Percentiles rank a stretch among this genome's conserved stretches.
phyloP scores from a whole-genome alignment of 2,888 invertebrate genomes.

The Belgica antarctica region DNA sequence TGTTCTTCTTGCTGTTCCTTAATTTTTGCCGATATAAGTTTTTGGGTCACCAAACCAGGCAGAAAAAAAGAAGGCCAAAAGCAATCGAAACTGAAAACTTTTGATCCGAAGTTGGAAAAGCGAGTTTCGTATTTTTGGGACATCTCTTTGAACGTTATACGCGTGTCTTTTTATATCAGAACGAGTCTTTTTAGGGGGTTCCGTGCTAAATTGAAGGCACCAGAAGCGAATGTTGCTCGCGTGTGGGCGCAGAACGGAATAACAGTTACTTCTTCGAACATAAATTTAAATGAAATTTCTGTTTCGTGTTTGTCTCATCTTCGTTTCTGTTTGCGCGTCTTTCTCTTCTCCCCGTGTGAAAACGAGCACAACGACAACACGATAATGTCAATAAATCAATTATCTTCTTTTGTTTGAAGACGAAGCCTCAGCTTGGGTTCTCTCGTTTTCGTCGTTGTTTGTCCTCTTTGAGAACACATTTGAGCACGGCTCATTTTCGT shows the following conservation, averaged over 20 bases:
- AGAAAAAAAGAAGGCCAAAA: not conserved
- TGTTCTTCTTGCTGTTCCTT: not conserved
- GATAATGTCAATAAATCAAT: slow-evolving; percentile 10
- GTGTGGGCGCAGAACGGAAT: slow-evolving; percentile 6
- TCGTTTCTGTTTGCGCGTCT: not conserved
- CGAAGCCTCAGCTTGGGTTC: not conserved
- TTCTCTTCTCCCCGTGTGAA: not conserved
- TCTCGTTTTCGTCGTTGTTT: not conserved
- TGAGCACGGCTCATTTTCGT: not conserved
- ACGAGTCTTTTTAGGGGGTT: too few species aligned
- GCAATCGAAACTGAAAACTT: not conserved
- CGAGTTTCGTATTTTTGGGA: too few species aligned
- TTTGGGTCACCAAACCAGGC: not conserved
- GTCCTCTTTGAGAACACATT: too few species aligned
- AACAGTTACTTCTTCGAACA: not conserved
- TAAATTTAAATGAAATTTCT: not conserved
- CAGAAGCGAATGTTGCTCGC: too few species aligned
- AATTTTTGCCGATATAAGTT: slow-evolving; percentile 2
- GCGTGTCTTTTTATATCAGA: too few species aligned
- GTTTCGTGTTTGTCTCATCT: not conserved
- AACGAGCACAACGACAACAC: not conserved
- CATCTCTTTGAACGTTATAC: too few species aligned
- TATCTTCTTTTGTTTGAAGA: not conserved
- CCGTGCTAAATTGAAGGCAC: too few species aligned
- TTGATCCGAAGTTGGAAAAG: too few species aligned